Conservation (phyloP, 2,888 invertebrate genomes). For the Acleris cristana region DNA sequence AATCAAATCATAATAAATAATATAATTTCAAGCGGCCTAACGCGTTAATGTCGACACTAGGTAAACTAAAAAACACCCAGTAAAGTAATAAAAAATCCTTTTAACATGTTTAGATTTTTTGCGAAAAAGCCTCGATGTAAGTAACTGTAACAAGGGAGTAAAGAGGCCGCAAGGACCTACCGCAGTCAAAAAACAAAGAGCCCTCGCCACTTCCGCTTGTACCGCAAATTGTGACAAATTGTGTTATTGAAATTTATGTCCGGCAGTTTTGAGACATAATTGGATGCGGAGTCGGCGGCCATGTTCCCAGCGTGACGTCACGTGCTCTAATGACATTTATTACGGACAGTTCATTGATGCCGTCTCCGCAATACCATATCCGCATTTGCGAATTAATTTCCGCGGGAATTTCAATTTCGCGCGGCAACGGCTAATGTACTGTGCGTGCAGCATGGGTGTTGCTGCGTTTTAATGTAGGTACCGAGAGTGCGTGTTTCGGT, state of each 20-base stretch:
- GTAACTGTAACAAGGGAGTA: neutral
- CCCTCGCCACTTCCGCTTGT: constrained; percentile 53
- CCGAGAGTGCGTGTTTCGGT: neutral
- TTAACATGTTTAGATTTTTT: too few relatives aligned
- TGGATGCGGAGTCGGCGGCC: constrained; percentile 70
- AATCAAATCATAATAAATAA: too few relatives aligned
- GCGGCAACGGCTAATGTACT: constrained; percentile 36
- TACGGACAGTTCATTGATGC: constrained; percentile 74
- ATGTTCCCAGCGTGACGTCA: constrained; percentile 71
- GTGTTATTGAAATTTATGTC: constrained; percentile 79
- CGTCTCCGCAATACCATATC: constrained; percentile 60
- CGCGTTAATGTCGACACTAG: too few relatives aligned
- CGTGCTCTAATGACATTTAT: constrained; percentile 76
- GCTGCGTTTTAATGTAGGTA: neutral
- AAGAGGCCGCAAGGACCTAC: constrained; percentile 37
- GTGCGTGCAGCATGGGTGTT: constrained; percentile 14
- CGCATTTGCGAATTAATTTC: constrained; percentile 71
- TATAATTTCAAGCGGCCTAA: too few relatives aligned
- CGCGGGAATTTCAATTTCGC: constrained; percentile 58
- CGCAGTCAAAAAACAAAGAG: constrained; percentile 64
- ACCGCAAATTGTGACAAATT: constrained; percentile 77
- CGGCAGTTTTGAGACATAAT: constrained; percentile 77
- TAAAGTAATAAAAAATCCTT: too few relatives aligned
- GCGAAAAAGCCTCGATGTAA: too few relatives aligned
- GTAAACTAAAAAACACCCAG: too few relatives aligned